Base-by-base conservation (phyloP, 2,797 vertebrate species). In the Mormyrus proboscirostris region DNA sequence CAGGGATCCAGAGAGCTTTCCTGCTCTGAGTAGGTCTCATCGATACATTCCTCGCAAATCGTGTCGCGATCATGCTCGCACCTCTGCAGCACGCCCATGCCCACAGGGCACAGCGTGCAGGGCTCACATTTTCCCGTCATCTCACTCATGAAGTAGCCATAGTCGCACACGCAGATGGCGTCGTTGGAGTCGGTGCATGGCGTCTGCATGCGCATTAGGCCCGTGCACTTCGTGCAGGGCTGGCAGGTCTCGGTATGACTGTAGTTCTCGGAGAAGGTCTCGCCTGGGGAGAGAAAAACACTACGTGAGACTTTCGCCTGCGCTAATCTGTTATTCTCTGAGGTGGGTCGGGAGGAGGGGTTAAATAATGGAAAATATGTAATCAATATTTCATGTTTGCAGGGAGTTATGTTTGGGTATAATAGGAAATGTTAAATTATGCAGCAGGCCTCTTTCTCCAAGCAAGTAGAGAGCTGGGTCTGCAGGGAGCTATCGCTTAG, bases 161-260 rank as follows among this genome's bases (percentile, higher is more conserved):
- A 98, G 93, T 97, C 95, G 9, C 98, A 99, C 55, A 94, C 95
- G 62, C 98, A 99, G 4, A 95, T 93, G 4, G 98, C 97, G 0
- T 99, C 97, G 1, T 98, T 97, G 0, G 97, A 92, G 92, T 99
- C 98, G 2, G 98, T 98, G 91, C 99, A 99, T 0, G 99, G 99
- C 0, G 97, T 96, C 0, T 93, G 92, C 98, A 99, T 99, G 89
- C 97, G 97, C 89, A 95, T 93, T 41, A 97, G 95, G 22, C 96
- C 96, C 16, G 93, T 90, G 73, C 98, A 99, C 53, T 95, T 92
- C 0, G 97, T 98, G 93, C 99, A 99, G 0, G 93, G 92, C 92
- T 96, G 96, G 91, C 99, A 99, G 0, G 90, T 91, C 92, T 98
- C 98, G 0, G 92, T 97, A 95, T 97, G 97, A 3, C 99, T 99